Conservation (phyloP, 2,888 invertebrate species). For the Operophtera brumata region DNA sequence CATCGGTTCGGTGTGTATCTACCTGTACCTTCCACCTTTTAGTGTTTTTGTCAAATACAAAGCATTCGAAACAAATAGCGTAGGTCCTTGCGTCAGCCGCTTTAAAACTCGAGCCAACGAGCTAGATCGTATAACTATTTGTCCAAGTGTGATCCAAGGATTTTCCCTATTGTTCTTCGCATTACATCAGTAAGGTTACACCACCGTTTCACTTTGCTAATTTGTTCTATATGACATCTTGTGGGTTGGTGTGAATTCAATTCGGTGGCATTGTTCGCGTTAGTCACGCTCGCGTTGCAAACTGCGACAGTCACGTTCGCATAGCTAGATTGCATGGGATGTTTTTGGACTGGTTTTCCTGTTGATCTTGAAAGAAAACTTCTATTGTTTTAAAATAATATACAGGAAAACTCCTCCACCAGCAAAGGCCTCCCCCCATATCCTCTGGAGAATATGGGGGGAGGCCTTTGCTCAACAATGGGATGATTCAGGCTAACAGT, state of each 20-base stretch:
- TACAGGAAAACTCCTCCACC: background rate
- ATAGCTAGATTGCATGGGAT: slow-evolving; percentile 2
- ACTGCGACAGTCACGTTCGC: slow-evolving; percentile 4
- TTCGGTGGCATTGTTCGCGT: slow-evolving; percentile 29
- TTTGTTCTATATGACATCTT: slow-evolving; percentile 29
- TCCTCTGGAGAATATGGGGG: too few species aligned
- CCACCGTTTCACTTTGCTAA: slow-evolving; percentile 29
- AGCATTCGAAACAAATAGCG: background rate
- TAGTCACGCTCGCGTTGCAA: slow-evolving; percentile 20
- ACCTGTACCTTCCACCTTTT: background rate
- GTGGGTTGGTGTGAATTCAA: slow-evolving; percentile 29
- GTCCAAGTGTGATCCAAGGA: slow-evolving; percentile 65
- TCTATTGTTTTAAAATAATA: background rate
- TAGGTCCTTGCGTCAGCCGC: background rate
- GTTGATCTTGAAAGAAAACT: slow-evolving; percentile 5
- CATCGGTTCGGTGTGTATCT: too few species aligned
- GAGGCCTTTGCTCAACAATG: too few species aligned
- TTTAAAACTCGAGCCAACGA: slow-evolving; percentile 39
- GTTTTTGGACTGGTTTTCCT: slow-evolving; percentile 20
- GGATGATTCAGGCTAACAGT: too few species aligned
- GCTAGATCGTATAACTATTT: slow-evolving; percentile 62
- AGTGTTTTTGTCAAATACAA: background rate
- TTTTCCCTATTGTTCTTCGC: slow-evolving; percentile 40
- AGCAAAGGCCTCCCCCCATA: too few species aligned
- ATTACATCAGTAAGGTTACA: slow-evolving; percentile 35